Evolutionary conservation across 2,888 invertebrate species (phyloP), one percentile per base, ranked within the genome.

Genomic region (Proisotoma minuta): DNA sequence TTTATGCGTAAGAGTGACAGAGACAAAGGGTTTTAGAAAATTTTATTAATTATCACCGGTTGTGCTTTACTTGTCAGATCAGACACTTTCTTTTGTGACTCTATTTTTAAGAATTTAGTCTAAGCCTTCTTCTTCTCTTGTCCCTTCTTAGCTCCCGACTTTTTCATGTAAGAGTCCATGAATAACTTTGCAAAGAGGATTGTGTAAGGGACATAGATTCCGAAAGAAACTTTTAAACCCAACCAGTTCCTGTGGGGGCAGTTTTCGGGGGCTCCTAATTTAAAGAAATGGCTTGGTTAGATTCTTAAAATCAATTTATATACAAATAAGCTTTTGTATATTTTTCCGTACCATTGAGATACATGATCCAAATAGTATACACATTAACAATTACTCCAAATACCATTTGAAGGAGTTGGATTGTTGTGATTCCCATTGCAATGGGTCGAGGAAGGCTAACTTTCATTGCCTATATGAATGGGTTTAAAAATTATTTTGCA

Each of bases 151-250:
- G 10, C 5, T 18, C n/a, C 20, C 5, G n/a, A 47, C 26, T 65
- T 65, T 12, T 57, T 57, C 3, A 66, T 52, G 48, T 70, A 70
- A 2, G 70, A 68, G 50, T 66, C 68, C 27, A 69, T 60, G 60
- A 70, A 70, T 3, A 70, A 47, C 59, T 70, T 66, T 3, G 68
- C 66, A 52, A 70, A 70, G 34, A 70, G 66, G 51, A 70, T 61
- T 23, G 68, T 69, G 61, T 70, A 70, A 18, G 70, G 65, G 10
- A 70, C 63, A 50, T 70, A 70, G 54, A 70, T 70, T 27, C 65
- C 70, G 34, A 70, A 70, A 24, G 70, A 70, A 22, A 70, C 70
- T 59, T 68, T 61, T n/a, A 70, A 60, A 47, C 70, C 70, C 18
- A 70, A 68, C 68, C 68, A 68, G 51, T 68, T 68, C 43, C 68